phyloP scores from a whole-genome alignment of 2,797 vertebrate species.

The Sphaeramia orbicularis region DNA sequence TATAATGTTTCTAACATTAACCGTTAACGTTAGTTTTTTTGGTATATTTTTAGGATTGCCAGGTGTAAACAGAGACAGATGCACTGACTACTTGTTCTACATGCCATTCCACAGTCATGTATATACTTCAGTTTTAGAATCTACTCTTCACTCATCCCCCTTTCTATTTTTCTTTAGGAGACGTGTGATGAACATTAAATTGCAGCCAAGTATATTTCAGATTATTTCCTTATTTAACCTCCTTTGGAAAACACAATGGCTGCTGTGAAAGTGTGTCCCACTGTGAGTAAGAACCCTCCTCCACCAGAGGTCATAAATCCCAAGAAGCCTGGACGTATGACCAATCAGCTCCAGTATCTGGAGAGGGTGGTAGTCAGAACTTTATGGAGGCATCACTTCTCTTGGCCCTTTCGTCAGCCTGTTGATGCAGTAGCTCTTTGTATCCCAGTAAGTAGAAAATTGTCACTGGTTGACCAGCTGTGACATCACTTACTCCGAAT shows the following conservation, averaged over 20 bases:
- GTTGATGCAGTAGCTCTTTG: slow-evolving; percentile 91
- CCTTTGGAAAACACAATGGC: slow-evolving; percentile 82
- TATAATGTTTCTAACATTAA: no score
- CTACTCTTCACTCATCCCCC: neutral
- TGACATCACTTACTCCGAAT: neutral
- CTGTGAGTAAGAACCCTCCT: slow-evolving; percentile 87
- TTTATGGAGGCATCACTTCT: slow-evolving; percentile 91
- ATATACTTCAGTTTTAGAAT: slow-evolving; percentile 1
- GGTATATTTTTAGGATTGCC: no score
- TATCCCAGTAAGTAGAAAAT: slow-evolving; percentile 89
- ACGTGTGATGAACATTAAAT: slow-evolving; percentile 63
- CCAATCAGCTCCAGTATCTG: slow-evolving; percentile 94
- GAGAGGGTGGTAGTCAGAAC: slow-evolving; percentile 90
- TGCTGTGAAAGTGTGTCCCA: slow-evolving; percentile 69
- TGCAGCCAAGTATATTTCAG: slow-evolving; percentile 7
- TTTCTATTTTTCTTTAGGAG: slow-evolving; percentile 50
- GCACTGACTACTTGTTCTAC: no score
- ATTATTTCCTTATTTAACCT: slow-evolving; percentile 26
- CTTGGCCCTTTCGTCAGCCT: slow-evolving; percentile 95
- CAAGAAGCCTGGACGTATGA: slow-evolving; percentile 85
- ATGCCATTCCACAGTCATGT: no score
- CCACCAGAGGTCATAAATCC: slow-evolving; percentile 89
- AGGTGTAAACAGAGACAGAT: no score
- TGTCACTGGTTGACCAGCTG: neutral
- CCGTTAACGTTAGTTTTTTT: no score